phyloP scores from a whole-genome alignment of 2,888 invertebrate genomes.

The Liodrosophila aerea region DNA sequence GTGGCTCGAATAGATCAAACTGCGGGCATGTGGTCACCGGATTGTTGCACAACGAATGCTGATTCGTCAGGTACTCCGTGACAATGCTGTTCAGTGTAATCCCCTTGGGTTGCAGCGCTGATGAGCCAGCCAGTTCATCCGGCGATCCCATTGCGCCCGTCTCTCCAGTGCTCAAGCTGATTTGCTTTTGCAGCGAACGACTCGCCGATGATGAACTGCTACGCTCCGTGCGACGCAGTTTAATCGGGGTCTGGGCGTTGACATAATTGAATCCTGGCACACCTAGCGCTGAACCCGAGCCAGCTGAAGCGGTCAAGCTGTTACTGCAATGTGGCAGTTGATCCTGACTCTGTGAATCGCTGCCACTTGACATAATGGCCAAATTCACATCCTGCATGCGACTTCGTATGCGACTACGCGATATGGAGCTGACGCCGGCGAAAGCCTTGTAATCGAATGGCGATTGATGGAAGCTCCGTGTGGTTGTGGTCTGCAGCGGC shows the following conservation, averaged over 20 bases:
- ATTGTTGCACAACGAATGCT: constrained; percentile 98
- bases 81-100: constrained; percentile 95
- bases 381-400: constrained; percentile 80
- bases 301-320: constrained; percentile 1
- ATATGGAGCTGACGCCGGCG: constrained; percentile 63
- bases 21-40: constrained; percentile 99
- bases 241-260: constrained; percentile 59
- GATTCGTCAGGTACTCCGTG: constrained; percentile 97
- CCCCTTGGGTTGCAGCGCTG: constrained; percentile 81
- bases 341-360: constrained; percentile 44
- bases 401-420: constrained; percentile 76
- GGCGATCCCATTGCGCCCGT: constrained; percentile 23
- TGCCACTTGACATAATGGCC: constrained; percentile 59
- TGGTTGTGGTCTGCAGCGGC: constrained; percentile 80
- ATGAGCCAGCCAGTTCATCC: constrained; percentile 45
- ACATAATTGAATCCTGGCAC: constrained; percentile 53
- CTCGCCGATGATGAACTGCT: constrained; percentile 30
- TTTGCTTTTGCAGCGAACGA: constrained; percentile 84
- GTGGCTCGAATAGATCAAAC: constrained; percentile 97
- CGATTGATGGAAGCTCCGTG: constrained; percentile 81
- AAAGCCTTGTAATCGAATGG: constrained; percentile 81
- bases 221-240: constrained; percentile 63
- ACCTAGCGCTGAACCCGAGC: constrained; percentile 16
- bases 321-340: constrained; percentile 21
- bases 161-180: constrained; percentile 67